Conservation (phyloP, 35 echinoderm and acorn worm genomes). For the Ophioderma brevispina region DNA sequence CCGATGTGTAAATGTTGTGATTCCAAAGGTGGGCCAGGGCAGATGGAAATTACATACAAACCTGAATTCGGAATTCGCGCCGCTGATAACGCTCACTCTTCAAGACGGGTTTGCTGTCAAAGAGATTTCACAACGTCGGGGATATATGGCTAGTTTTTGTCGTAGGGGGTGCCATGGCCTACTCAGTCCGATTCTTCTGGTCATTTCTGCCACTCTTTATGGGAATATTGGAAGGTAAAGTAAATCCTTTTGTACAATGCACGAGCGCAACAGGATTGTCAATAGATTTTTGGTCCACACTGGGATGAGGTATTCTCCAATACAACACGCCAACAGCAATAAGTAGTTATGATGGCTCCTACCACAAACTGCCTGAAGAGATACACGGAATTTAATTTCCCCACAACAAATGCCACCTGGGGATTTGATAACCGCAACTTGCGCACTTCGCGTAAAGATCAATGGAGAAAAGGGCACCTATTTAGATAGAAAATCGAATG, state of each 20-base stretch:
- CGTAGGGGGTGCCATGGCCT: slow-evolving; percentile 48
- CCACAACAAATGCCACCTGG: slow-evolving; percentile 69
- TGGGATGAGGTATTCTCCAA: slow-evolving; percentile 82
- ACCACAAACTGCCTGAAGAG: slow-evolving; percentile 64
- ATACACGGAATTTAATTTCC: slow-evolving; percentile 8
- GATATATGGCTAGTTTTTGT: slow-evolving; percentile 80
- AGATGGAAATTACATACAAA: slow-evolving; percentile 66
- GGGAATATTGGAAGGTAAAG: slow-evolving; percentile 44
- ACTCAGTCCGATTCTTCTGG: slow-evolving; percentile 41
- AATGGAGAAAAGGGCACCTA: slow-evolving; percentile 63
- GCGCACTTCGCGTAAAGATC: slow-evolving; percentile 65
- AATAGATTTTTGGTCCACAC: slow-evolving; percentile 48
- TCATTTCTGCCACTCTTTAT: slow-evolving; percentile 84
- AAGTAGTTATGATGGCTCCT: slow-evolving; percentile 57
- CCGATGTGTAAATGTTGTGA: slow-evolving; percentile 54
- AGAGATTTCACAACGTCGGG: slow-evolving; percentile 69
- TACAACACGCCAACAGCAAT: slow-evolving; percentile 72
- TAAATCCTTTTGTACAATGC: slow-evolving; percentile 21
- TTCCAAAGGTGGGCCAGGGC: slow-evolving; percentile 37
- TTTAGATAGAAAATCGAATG: slow-evolving; percentile 83
- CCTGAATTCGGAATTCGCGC: slow-evolving; percentile 66
- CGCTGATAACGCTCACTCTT: slow-evolving; percentile 66
- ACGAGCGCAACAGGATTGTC: slow-evolving; percentile 36
- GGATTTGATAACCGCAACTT: slow-evolving; percentile 79
- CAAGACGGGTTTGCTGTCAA: slow-evolving; percentile 73